Evolutionary conservation across 2,888 invertebrate species (phyloP).

Genomic region (Dolichomitus sp.): DNA sequence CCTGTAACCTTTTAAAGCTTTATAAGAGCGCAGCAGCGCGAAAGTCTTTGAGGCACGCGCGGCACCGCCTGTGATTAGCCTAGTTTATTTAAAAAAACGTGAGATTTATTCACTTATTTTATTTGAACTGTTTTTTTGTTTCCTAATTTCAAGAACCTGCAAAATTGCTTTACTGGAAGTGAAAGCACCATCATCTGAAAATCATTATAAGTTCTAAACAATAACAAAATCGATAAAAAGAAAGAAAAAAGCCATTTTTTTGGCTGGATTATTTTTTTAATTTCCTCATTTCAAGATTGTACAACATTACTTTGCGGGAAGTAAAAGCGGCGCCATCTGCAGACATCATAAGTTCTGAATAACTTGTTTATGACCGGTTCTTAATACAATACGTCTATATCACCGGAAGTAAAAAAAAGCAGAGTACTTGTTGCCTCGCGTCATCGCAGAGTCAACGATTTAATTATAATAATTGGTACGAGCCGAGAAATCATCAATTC

Average conservation of each 20-base stretch:
- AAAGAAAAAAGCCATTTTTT: background rate
- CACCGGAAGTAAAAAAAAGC: background rate
- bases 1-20: no score
- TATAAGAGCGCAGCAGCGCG: no score
- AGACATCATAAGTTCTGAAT: no score
- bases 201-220: background rate
- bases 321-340: background rate
- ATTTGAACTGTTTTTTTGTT: no score
- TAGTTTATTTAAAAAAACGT: no score
- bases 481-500: constrained; percentile 67
- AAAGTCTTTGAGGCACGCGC: no score
- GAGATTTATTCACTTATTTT: no score
- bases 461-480: constrained; percentile 66
- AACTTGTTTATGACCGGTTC: background rate
- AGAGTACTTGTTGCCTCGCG: background rate
- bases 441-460: constrained; percentile 50
- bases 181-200: no score
- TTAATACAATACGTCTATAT: background rate
- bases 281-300: background rate
- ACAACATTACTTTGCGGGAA: background rate
- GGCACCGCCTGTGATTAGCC: no score
- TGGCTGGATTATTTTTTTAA: background rate
- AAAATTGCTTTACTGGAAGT: no score
- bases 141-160: no score
- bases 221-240: background rate